A percentile compares a stretch with the other conserved stretches of the same genome.
Evolutionary conservation across 2,888 invertebrate species (phyloP).

Genomic region (Gerosis bhagava): DNA sequence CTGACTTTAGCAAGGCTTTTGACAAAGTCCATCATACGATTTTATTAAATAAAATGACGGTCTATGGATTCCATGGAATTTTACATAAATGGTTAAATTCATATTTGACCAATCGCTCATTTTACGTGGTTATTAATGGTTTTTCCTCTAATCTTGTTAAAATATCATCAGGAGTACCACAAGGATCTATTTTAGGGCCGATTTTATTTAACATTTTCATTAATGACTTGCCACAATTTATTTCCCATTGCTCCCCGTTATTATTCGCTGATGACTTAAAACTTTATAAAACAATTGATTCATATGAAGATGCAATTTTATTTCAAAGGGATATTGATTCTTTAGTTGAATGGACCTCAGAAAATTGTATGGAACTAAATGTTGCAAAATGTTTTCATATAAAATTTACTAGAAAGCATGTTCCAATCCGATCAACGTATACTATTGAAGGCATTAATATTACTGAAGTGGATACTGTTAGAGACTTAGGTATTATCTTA

Average conservation of each 20-base stretch:
- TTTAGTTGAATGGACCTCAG: background rate
- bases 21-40: constrained; percentile 21
- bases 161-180: constrained; percentile 1
- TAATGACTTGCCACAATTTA: background rate
- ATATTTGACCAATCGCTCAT: constrained; percentile 13
- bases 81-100: constrained; percentile 19
- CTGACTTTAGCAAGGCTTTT: constrained; percentile 24
- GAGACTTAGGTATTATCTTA: background rate
- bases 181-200: constrained; percentile 5
- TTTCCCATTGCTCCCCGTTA: background rate
- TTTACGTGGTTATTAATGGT: constrained; percentile 26
- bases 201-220: constrained; percentile 5
- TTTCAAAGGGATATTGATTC: background rate
- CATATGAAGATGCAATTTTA: background rate
- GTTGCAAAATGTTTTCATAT: no score
- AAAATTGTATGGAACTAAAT: constrained; percentile 3
- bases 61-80: constrained; percentile 21
- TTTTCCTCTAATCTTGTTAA: constrained; percentile 11
- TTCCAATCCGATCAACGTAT: background rate
- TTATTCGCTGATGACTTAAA: constrained; percentile 7
- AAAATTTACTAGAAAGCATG: constrained; percentile 7
- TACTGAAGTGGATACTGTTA: no score
- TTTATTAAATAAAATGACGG: background rate
- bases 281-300: no score
- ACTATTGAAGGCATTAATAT: background rate